A percentile compares a stretch with the other conserved stretches of the same genome.
These are phyloP conservation scores for Muscidifurax raptorellus DNA, from an alignment of 1,140 invertebrate species.

Conservation along the genomic window DNA sequence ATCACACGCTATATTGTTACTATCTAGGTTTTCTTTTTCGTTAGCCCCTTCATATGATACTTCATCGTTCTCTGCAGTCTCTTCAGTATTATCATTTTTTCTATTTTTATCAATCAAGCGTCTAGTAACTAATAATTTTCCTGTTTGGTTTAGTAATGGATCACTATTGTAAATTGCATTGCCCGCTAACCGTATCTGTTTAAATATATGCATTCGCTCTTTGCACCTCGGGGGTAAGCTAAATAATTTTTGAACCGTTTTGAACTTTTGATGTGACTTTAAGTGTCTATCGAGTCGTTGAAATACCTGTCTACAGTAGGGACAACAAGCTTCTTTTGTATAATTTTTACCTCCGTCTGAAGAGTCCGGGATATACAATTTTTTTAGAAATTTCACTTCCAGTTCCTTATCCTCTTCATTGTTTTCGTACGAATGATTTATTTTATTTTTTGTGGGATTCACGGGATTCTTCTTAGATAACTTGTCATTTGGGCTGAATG, in stretches of 20 bases:
- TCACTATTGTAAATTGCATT: not conserved
- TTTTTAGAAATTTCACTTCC: constrained; percentile 23
- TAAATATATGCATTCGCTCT: not conserved
- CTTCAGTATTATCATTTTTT: too few species aligned
- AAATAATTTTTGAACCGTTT: not conserved
- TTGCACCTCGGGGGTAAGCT: not conserved
- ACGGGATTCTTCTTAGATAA: too few species aligned
- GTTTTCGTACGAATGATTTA: not conserved
- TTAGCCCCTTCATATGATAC: too few species aligned
- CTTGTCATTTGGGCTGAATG: not conserved
- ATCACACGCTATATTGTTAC: not conserved
- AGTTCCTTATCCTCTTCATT: not conserved
- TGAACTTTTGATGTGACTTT: not conserved
- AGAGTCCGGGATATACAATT: not conserved
- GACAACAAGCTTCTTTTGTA: not conserved
- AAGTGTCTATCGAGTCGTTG: not conserved
- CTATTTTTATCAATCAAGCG: not conserved
- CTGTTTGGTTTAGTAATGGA: not conserved
- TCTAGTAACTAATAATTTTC: not conserved
- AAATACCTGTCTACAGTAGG: not conserved
- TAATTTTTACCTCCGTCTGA: constrained; percentile 3
- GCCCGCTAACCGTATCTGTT: not conserved
- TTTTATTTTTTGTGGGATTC: not conserved
- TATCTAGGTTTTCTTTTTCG: not conserved
- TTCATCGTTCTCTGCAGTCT: too few species aligned